Conservation (phyloP, 2,113 vertebrate species). For the Chelonoidis abingdonii region DNA sequence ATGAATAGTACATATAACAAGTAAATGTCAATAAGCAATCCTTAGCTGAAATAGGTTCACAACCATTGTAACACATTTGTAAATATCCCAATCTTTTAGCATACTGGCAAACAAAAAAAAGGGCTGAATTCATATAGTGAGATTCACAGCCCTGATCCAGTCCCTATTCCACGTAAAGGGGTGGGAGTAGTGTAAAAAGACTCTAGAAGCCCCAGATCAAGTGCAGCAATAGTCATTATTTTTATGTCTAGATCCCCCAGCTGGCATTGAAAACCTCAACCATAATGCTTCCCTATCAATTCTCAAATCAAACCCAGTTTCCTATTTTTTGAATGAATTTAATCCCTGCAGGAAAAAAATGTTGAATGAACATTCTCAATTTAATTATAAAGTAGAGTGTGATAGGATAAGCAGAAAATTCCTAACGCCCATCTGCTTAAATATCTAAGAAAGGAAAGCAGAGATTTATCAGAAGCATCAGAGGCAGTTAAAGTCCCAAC, state of each 20-base stretch:
- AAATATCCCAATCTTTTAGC: not conserved
- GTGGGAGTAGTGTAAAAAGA: not conserved
- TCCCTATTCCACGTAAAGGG: not conserved
- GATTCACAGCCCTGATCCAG: not conserved
- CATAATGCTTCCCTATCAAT: not conserved
- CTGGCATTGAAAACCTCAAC: not conserved
- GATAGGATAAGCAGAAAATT: not conserved
- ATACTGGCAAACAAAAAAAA: not conserved
- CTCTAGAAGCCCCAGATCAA: not conserved
- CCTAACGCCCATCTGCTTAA: not conserved
- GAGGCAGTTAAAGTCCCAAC: not conserved
- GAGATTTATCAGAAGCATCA: not conserved
- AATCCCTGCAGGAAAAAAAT: not conserved
- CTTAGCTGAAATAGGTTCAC: not conserved
- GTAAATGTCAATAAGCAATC: not conserved
- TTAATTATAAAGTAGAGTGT: not conserved
- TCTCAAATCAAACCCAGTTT: not conserved
- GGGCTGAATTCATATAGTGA: not conserved
- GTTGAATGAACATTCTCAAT: not conserved
- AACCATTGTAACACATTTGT: not conserved
- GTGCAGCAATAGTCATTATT: not conserved
- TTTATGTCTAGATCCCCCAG: not conserved
- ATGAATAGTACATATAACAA: not conserved
- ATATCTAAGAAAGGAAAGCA: not conserved
- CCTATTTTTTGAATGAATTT: not conserved